A percentile compares a stretch with the other conserved stretches of the same genome.
Evolutionary conservation across 2,888 invertebrate genomes (phyloP).

Genomic region (Gymnoscelis rufifasciata): DNA sequence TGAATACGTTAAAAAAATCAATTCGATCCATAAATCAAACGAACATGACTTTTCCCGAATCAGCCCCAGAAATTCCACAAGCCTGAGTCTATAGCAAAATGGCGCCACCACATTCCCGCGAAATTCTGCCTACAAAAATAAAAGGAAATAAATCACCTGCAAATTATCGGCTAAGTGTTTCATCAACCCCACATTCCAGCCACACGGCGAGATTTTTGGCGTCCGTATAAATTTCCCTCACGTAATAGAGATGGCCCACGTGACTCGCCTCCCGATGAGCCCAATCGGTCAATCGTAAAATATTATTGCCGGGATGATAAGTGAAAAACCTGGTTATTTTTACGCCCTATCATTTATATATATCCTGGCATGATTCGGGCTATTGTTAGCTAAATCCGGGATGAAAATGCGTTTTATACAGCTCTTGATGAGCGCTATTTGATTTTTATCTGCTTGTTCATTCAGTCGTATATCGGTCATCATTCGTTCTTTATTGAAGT

Average conservation of each 20-base stretch:
- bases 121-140: too few species aligned
- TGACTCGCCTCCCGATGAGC: conserved; percentile 17
- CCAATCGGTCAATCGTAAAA: conserved; percentile 31
- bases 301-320: conserved; percentile 25
- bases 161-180: conserved; percentile 6
- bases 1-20: too few species aligned
- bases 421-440: too few species aligned
- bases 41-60: too few species aligned
- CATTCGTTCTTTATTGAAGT: too few species aligned
- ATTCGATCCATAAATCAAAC: too few species aligned
- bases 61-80: too few species aligned
- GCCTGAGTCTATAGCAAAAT: too few species aligned
- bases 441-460: not conserved
- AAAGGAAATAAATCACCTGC: not conserved
- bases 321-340: conserved; percentile 20
- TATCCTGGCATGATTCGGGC: not conserved
- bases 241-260: conserved; percentile 34
- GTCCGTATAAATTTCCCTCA: conserved; percentile 29
- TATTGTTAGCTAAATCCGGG: not conserved
- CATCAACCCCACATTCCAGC: conserved; percentile 23
- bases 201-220: conserved; percentile 24
- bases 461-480: not conserved
- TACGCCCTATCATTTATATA: conserved; percentile 17
- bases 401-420: too few species aligned
- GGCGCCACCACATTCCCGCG: too few species aligned